Conservation (phyloP, 2,797 vertebrate genomes). For the Brachyrhaphis roseni region DNA sequence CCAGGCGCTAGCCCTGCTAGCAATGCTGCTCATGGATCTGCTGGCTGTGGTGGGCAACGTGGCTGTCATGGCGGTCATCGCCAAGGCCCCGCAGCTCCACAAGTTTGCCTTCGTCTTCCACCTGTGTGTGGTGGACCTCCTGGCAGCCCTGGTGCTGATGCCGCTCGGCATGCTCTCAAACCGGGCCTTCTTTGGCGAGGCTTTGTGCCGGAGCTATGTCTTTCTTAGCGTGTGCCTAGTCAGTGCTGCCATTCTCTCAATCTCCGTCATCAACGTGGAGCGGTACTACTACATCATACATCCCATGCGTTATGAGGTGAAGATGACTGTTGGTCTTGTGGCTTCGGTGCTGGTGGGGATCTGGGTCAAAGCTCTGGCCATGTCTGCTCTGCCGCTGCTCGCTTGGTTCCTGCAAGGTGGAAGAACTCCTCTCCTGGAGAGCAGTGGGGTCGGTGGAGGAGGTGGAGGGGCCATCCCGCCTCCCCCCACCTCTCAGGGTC, state of each 20-base stretch:
- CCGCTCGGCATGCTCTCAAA: conserved; percentile 95
- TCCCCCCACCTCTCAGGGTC: conserved; percentile 62
- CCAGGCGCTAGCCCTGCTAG: conserved; percentile 88
- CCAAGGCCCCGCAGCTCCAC: conserved; percentile 92
- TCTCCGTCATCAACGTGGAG: conserved; percentile 97
- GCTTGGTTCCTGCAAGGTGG: conserved; percentile 88
- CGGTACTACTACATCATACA: conserved; percentile 98
- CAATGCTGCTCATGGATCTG: conserved; percentile 96
- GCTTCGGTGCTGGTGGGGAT: conserved; percentile 91
- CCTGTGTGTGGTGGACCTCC: conserved; percentile 96
- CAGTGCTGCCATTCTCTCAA: conserved; percentile 95
- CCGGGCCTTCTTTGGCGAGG: conserved; percentile 89
- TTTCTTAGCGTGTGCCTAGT: conserved; percentile 96
- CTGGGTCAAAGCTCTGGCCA: conserved; percentile 95
- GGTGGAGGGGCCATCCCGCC: conserved; percentile 59
- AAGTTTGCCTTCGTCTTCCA: conserved; percentile 99
- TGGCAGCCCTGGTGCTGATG: conserved; percentile 96
- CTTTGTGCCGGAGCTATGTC: conserved; percentile 92
- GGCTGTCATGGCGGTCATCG: conserved; percentile 95
- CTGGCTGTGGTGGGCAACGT: conserved; percentile 93
- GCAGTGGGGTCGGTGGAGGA: conserved; percentile 56
- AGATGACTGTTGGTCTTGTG: conserved; percentile 93
- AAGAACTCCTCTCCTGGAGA: conserved; percentile 72
- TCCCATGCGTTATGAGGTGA: conserved; percentile 98
- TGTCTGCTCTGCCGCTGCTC: conserved; percentile 91